These are phyloP conservation scores for Holothuria scabra DNA, from an alignment of 53 echinoderm and acorn worm species.

Conservation along the genomic window DNA sequence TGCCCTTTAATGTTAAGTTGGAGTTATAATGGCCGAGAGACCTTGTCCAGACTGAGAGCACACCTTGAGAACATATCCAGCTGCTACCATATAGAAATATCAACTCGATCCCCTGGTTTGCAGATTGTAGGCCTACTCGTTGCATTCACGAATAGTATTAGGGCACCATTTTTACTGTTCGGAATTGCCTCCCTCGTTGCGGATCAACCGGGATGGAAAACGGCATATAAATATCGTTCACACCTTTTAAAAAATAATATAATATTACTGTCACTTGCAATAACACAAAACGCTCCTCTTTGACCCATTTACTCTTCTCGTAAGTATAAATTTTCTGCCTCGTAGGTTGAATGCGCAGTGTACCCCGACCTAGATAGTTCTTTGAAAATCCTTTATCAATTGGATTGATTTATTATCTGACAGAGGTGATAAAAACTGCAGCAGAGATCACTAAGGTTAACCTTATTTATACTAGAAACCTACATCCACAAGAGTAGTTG, in stretches of 20 bases:
- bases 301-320: conserved; percentile 41
- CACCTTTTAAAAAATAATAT: neutral
- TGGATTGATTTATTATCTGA: conserved; percentile 44
- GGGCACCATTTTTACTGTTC: neutral
- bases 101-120: too few relatives aligned
- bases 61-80: too few relatives aligned
- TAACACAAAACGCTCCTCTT: conserved; percentile 30
- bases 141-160: too few relatives aligned
- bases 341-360: conserved; percentile 32
- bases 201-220: neutral
- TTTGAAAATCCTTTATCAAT: conserved; percentile 26
- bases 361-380: conserved; percentile 42
- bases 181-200: neutral
- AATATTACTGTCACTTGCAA: conserved; percentile 28
- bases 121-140: too few relatives aligned
- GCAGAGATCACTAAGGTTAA: neutral
- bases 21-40: too few relatives aligned
- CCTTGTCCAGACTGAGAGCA: too few relatives aligned
- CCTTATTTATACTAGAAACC: conserved; percentile 33
- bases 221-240: conserved; percentile 39
- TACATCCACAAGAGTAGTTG: conserved; percentile 36
- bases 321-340: conserved; percentile 25
- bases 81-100: too few relatives aligned
- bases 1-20: too few relatives aligned
- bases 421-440: conserved; percentile 24